Evolutionary conservation across 2,888 invertebrate species (phyloP), one percentile per base, ranked within the genome.

Genomic region (Drosophila bunnanda): DNA sequence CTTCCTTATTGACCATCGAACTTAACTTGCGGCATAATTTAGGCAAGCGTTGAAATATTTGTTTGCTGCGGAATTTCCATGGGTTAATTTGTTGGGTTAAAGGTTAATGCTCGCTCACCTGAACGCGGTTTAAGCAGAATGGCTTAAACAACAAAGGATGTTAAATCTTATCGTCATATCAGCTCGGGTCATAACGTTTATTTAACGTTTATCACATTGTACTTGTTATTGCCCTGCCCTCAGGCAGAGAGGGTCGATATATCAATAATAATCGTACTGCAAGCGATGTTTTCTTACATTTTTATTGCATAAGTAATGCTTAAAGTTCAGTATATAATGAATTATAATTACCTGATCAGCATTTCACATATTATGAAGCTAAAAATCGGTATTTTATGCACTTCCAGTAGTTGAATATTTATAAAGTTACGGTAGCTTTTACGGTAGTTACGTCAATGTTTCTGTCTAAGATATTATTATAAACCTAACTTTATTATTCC

Each of bases 1-100:
- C 64, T 64, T 65, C 64, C 64, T 65, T 52, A 61, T 65, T 52
- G 62, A 36, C 43, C 62, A 61, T 22, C 60, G 59, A 41, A 59
- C 46, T 59, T 6, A 15, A 9, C 38, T 22, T 20, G 8, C n/a
- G 28, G 39, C 50, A 34, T 50, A 5, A 34, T 48, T 32, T 25
- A 48, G 44, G 61, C 9, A 38, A 38, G 22, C 30, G 43, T 41
- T 30, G 54, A 54, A 38, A 17, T 39, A 28, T 54, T 39, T 38
- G 28, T 28, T 13, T 54, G 25, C 38, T 28, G 7, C 43, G 60
- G 22, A 58, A 38, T 65, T 62, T 17, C 17, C 52, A 52, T 65
- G 17, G 13, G 46, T 44, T 15, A 25, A 44, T 25, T 9, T 1
- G 15, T 15, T 9, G 20, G 25, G 59, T 32, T 41, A 60, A 32